Percentiles rank a stretch among this genome's conserved stretches.
These are phyloP conservation scores for Zoanthus sociatus DNA, from an alignment of 92 coral and sea anemone species.

Conservation along the genomic window DNA sequence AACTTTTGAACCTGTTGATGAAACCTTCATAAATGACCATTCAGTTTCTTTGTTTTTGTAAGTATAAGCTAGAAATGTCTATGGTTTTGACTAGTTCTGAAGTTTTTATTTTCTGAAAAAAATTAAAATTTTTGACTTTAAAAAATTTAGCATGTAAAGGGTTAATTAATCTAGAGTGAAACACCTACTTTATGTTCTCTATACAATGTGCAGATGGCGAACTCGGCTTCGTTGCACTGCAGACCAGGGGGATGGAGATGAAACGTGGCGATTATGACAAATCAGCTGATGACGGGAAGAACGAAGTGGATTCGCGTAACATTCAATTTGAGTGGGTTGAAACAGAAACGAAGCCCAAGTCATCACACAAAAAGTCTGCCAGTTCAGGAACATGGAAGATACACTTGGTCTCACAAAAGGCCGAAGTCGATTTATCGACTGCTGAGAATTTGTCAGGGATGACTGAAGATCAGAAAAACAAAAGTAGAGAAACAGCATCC, in stretches of 20 bases:
- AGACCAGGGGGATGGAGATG: conserved; percentile 32
- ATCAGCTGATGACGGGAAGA: conserved; percentile 12
- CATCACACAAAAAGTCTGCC: conserved; percentile 32
- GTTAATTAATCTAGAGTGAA: no score
- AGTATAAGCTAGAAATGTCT: no score
- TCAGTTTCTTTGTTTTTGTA: no score
- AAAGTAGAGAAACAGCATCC: background rate
- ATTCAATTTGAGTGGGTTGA: conserved; percentile 29
- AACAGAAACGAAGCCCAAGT: conserved; percentile 19
- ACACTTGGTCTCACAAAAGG: conserved; percentile 41
- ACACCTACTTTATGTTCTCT: background rate
- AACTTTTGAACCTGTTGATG: no score
- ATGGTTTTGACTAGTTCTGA: no score
- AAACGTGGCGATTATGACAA: conserved; percentile 23
- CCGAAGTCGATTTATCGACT: conserved; percentile 15
- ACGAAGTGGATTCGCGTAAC: conserved; percentile 32
- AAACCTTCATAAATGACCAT: no score
- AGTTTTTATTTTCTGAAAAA: no score
- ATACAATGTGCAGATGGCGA: background rate
- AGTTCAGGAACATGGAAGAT: conserved; percentile 46
- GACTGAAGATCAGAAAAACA: conserved; percentile 22
- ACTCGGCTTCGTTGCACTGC: conserved; percentile 16
- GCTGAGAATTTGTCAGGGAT: background rate
- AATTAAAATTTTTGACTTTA: no score
- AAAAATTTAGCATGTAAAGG: no score